Evolutionary conservation across 1,140 invertebrate species (phyloP), one percentile per base, ranked within the genome.

Genomic region (Diorhabda sublineata): DNA sequence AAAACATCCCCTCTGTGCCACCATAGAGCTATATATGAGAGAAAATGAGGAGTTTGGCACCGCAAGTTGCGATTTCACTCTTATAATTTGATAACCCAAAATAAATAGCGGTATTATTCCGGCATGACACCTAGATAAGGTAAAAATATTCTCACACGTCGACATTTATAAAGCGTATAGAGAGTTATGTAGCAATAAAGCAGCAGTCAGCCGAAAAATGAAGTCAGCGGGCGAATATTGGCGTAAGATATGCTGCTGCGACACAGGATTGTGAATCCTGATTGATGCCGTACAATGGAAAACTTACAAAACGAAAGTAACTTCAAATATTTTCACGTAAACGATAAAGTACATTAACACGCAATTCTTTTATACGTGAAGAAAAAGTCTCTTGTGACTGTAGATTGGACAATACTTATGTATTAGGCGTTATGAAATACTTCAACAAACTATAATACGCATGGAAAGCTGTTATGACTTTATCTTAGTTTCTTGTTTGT

Each of bases 131-230:
- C 63, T 64, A 64, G 63, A 57, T 64, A 64, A 52, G 45, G 45
- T 64, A 47, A 47, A 64, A 64, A 62, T 62, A 62, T 62, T 62
- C 61, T 42, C 63, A 64, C 63, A 64, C 26, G 58, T 56, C 9
- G 26, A 26, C 65, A 66, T 66, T 66, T 60, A 66, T 66, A 66
- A 60, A 57, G 45, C 65, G 65, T 60, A 66, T 66, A 47, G 65
- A 66, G 65, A 66, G 58, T 66, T 66, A 66, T 66, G 65, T 59
- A 52, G 65, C 65, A 66, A 66, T 66, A 66, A 66, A 64, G 63
- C 63, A 64, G 63, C 63, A 64, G 63, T 66, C 56, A 66, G 58
- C 57, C 65, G 56, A 57, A 57, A 66, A 58, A 66, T 66, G 59
- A 66, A 66, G 45, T 66, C 65, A 60, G 65, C 58, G 47, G 57